Evolutionary conservation across 1,140 invertebrate genomes (phyloP).

Genomic region (Aphelenchoides avenae): DNA sequence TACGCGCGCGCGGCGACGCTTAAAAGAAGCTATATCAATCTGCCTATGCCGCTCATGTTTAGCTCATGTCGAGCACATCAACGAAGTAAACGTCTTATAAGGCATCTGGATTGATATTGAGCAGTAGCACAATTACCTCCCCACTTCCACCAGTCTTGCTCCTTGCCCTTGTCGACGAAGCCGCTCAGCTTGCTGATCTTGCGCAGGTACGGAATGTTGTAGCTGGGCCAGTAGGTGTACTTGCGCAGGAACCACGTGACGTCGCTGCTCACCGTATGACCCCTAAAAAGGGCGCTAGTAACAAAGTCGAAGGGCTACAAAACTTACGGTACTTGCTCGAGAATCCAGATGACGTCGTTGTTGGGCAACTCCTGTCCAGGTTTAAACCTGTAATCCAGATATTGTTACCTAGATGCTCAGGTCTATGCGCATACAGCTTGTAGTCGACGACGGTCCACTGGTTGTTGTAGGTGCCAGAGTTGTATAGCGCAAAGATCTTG

Average conservation of each 20-base stretch:
- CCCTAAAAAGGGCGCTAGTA: slow-evolving; percentile 1
- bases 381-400: no score
- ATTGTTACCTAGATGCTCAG: no score
- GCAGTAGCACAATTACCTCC: no score
- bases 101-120: no score
- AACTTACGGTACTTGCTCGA: slow-evolving; percentile 74
- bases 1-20: slow-evolving; percentile 67
- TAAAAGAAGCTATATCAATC: no score
- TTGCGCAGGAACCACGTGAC: slow-evolving; percentile 68
- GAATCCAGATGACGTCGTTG: slow-evolving; percentile 69
- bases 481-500: no score
- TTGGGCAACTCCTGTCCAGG: slow-evolving; percentile 62
- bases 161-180: no score
- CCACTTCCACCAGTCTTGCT: no score
- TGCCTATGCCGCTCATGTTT: no score
- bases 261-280: slow-evolving; percentile 62
- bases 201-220: slow-evolving; percentile 73
- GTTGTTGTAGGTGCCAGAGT: slow-evolving; percentile 78
- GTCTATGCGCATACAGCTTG: no score
- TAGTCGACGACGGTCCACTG: slow-evolving; percentile 82
- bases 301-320: neutral
- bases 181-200: slow-evolving; percentile 68
- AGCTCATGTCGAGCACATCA: no score
- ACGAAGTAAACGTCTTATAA: no score
- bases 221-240: slow-evolving; percentile 72